Evolutionary conservation across 2,113 vertebrate species (phyloP), one percentile per base, ranked within the genome.

Genomic region (Xyrauchen texanus): DNA sequence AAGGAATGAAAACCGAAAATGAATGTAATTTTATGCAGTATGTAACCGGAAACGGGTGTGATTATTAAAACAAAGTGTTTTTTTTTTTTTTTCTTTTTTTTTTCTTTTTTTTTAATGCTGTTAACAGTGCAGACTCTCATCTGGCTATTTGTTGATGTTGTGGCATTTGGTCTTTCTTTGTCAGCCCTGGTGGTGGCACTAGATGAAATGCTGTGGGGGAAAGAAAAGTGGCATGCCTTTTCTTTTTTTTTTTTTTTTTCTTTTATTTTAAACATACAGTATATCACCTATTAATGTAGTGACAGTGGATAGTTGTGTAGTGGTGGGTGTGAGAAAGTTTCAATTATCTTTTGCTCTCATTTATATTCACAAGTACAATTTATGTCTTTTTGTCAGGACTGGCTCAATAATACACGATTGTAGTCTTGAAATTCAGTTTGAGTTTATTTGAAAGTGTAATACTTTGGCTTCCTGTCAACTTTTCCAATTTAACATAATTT

Each of bases 401-500:
- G 66, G 9, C 61, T 71, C 44, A 82, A 57, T 69, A 71, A 78
- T 64, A 62, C 68, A 77, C 74, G 79, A 72, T 82, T 81, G 57
- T 82, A 77, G 58, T 74, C 63, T 82, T 77, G 51, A 69, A 81
- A 82, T 85, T 82, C 83, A 60, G 16, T 46, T 60, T 7, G 46
- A 57, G n/a, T 74, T 74, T 55, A 81, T 83, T 84, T 80, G 46
- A 84, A 79, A 81, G 57, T 84, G 75, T 76, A 84, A 86, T 84
- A 75, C 64, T 71, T 80, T 82, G 81, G 81, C 80, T 82, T 85
- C 67, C 77, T 80, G 81, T 84, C 84, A 80, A 85, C 82, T 86
- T 86, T 88, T 89, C 87, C 80, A 86, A 84, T 83, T 91, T 88
- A 86, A 84, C 90, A 90, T 91, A 91, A 91, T 89, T 89, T 92